Evolutionary conservation across 2,113 vertebrate genomes (phyloP).

Genomic region (Pygathrix nemaeus): DNA sequence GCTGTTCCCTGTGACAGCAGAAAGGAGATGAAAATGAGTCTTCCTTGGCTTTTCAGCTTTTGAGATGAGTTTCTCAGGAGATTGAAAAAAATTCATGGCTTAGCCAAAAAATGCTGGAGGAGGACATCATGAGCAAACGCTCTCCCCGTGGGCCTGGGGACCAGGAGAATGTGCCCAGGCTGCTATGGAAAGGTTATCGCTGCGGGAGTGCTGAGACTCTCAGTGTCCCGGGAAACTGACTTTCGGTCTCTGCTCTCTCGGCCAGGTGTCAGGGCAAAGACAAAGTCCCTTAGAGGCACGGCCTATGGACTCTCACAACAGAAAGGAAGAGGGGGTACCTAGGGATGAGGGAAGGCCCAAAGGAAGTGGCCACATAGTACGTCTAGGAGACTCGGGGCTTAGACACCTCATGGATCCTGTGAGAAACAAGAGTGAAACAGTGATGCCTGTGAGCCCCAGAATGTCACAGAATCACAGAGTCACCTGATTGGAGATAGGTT

Average conservation of each 20-base stretch:
- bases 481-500: background rate
- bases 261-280: background rate
- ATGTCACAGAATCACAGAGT: background rate
- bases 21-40: background rate
- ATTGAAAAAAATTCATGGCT: background rate
- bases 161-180: background rate
- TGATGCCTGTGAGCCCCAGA: background rate
- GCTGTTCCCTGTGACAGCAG: background rate
- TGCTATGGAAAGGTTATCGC: too few relatives aligned
- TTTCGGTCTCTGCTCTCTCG: background rate
- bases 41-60: background rate
- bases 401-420: background rate
- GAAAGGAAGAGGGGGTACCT: background rate
- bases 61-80: background rate
- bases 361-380: accelerated
- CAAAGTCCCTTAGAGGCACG: background rate
- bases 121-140: background rate
- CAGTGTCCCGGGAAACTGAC: accelerated
- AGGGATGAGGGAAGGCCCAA: background rate
- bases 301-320: background rate
- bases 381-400: accelerated
- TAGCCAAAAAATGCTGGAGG: background rate
- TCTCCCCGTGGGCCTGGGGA: background rate
- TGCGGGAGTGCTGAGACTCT: accelerated
- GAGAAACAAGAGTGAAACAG: background rate